Conservation (phyloP, 2,888 invertebrate species). For the Parelbella ahira region DNA sequence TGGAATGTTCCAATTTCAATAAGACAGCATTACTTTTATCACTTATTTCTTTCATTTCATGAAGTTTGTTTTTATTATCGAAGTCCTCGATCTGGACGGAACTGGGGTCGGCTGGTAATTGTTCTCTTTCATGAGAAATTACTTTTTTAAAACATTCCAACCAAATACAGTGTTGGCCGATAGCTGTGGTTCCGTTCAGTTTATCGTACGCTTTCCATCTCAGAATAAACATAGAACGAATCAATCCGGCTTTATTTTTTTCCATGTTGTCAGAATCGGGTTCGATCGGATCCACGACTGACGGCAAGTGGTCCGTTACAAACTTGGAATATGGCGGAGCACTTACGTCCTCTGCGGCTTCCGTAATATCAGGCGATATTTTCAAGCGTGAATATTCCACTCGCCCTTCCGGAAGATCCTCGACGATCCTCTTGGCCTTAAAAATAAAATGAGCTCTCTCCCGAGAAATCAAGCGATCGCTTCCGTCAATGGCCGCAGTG, state of each 20-base stretch:
- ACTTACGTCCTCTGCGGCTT: slow-evolving; percentile 43
- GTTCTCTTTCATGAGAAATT: slow-evolving; percentile 64
- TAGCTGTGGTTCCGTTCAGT: slow-evolving; percentile 74
- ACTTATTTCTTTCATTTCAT: slow-evolving; percentile 44
- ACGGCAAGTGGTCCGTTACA: slow-evolving; percentile 43
- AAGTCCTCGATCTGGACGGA: slow-evolving; percentile 61
- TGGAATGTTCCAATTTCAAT: slow-evolving; percentile 80
- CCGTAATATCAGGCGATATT: slow-evolving; percentile 47
- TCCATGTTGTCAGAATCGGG: slow-evolving; percentile 32
- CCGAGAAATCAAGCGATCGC: slow-evolving; percentile 49
- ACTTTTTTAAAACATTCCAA: slow-evolving; percentile 80
- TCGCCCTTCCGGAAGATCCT: slow-evolving; percentile 41
- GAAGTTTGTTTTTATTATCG: slow-evolving; percentile 43
- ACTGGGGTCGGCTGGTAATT: slow-evolving; percentile 47
- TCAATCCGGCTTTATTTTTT: slow-evolving; percentile 45
- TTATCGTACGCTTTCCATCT: slow-evolving; percentile 81
- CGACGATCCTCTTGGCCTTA: slow-evolving; percentile 51
- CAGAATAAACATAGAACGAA: slow-evolving; percentile 69
- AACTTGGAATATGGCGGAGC: slow-evolving; percentile 56
- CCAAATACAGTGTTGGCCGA: slow-evolving; percentile 86
- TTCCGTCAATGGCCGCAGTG: slow-evolving; percentile 46
- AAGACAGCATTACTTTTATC: slow-evolving; percentile 77
- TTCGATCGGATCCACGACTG: slow-evolving; percentile 30
- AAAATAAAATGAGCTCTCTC: slow-evolving; percentile 65
- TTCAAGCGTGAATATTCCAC: slow-evolving; percentile 56